phyloP scores from a whole-genome alignment of 2,113 vertebrate genomes.

The Falcunculus frontatus region DNA sequence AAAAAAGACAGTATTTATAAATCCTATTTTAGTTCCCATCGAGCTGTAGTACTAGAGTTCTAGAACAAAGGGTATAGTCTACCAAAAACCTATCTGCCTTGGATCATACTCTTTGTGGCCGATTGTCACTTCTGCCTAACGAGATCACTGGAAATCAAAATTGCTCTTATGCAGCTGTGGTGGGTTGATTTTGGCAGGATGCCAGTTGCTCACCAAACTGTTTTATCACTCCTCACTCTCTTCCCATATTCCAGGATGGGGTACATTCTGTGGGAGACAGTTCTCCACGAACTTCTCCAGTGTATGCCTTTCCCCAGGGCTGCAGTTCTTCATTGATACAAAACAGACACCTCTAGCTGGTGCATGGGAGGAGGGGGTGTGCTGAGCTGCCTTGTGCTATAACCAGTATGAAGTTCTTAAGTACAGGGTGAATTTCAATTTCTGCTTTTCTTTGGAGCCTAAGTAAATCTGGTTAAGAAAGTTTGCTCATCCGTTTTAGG shows the following conservation, averaged over 20 bases:
- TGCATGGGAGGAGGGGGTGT: neutral
- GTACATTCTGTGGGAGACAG: neutral
- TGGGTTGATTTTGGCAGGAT: neutral
- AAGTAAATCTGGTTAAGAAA: neutral
- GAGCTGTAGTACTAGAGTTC: neutral
- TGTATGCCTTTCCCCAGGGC: accelerated
- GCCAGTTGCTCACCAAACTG: neutral
- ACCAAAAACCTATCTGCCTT: neutral
- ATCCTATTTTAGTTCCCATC: neutral
- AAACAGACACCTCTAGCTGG: neutral
- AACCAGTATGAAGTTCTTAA: neutral
- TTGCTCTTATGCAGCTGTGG: neutral
- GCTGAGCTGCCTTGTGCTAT: neutral
- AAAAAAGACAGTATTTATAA: neutral
- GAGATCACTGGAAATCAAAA: neutral
- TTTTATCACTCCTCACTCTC: neutral
- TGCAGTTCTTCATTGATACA: neutral
- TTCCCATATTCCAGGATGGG: neutral
- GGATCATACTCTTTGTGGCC: neutral
- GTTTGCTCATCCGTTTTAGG: neutral
- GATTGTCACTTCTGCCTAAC: neutral
- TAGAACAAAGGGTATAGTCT: neutral
- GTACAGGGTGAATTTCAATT: neutral
- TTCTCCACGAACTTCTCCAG: neutral
- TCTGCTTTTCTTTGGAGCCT: neutral